phyloP scores from a whole-genome alignment of 2,113 vertebrate genomes.

The Mola mola region DNA sequence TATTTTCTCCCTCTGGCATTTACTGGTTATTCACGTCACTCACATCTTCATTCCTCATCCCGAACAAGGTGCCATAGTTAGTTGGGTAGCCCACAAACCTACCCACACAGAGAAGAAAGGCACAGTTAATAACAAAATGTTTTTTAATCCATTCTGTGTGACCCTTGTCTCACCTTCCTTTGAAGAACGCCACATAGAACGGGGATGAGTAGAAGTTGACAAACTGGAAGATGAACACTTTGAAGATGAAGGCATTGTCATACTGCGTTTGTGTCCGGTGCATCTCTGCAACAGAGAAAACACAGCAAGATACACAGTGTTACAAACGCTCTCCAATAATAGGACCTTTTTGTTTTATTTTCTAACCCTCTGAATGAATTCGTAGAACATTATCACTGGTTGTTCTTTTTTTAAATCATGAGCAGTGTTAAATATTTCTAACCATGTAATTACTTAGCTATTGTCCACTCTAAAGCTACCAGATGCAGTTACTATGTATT shows the following conservation, averaged over 20 bases:
- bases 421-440: too few relatives aligned
- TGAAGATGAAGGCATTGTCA: slow-evolving; percentile 86
- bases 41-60: slow-evolving; percentile 85
- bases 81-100: slow-evolving; percentile 85
- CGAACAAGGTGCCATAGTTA: slow-evolving; percentile 83
- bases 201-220: slow-evolving; percentile 87
- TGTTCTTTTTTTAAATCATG: too few relatives aligned
- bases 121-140: not conserved
- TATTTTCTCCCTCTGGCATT: not conserved
- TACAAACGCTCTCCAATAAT: not conserved
- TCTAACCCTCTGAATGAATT: too few relatives aligned
- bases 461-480: too few relatives aligned
- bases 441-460: too few relatives aligned
- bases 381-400: too few relatives aligned
- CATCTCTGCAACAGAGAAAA: slow-evolving; percentile 79
- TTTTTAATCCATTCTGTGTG: not conserved
- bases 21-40: slow-evolving; percentile 49
- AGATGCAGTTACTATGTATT: too few relatives aligned
- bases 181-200: slow-evolving; percentile 87
- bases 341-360: too few relatives aligned
- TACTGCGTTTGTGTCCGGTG: slow-evolving; percentile 85
- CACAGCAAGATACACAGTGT: not conserved
- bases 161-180: slow-evolving; percentile 78
- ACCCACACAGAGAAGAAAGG: slow-evolving; percentile 9
- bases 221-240: slow-evolving; percentile 88